Conservation (phyloP, 2,888 invertebrate species). For the Boloria euphrosyne region DNA sequence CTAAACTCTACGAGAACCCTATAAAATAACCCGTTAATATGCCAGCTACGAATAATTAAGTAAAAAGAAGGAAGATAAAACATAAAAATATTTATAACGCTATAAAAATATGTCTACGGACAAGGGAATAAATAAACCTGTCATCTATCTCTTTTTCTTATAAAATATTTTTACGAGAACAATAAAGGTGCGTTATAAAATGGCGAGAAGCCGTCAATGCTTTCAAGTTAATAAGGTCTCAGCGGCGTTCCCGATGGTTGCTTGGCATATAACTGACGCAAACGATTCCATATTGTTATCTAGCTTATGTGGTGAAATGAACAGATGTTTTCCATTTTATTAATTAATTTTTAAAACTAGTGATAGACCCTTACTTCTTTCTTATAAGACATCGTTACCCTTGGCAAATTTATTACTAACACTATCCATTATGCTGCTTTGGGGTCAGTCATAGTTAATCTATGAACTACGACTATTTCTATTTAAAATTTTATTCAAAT, state of each 20-base stretch:
- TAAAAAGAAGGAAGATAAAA: neutral
- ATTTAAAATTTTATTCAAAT: too few relatives aligned
- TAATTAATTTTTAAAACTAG: too few relatives aligned
- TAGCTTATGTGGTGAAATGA: neutral
- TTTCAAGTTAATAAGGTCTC: conserved; percentile 25
- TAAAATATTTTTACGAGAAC: conserved; percentile 27
- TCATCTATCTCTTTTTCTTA: conserved; percentile 7
- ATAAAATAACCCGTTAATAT: conserved; percentile 3
- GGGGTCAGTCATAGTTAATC: too few relatives aligned
- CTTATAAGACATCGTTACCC: too few relatives aligned
- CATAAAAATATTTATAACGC: too few relatives aligned
- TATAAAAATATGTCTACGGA: neutral
- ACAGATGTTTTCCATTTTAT: conserved; percentile 33
- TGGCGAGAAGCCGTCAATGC: conserved; percentile 26
- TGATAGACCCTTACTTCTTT: too few relatives aligned
- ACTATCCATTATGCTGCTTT: too few relatives aligned
- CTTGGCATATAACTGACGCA: conserved; percentile 22
- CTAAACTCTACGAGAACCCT: too few relatives aligned
- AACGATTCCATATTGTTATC: conserved; percentile 1
- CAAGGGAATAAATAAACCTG: conserved; percentile 5
- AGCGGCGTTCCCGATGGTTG: conserved; percentile 8
- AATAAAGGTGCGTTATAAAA: conserved; percentile 27
- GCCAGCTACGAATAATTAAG: neutral
- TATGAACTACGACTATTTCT: too few relatives aligned
- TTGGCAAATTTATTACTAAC: too few relatives aligned